phyloP scores from a whole-genome alignment of 2,113 vertebrate species.

The Deroptyus accipitrinus region DNA sequence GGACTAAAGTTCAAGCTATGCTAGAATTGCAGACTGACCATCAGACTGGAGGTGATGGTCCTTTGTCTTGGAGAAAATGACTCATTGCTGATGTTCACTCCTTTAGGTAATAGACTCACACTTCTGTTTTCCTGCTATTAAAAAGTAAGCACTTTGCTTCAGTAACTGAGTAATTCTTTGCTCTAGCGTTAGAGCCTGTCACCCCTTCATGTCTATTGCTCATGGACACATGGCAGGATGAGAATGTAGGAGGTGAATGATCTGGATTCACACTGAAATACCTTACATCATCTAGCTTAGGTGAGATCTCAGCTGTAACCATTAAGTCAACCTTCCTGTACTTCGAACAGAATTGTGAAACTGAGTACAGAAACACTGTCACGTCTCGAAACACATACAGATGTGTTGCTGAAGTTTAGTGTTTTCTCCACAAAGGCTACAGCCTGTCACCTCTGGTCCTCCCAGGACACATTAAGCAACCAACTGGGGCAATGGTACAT shows the following conservation, averaged over 20 bases:
- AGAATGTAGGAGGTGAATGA: rapidly evolving
- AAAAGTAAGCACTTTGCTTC: background rate
- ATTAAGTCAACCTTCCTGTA: background rate
- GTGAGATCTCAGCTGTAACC: background rate
- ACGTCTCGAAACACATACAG: background rate
- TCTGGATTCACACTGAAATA: background rate
- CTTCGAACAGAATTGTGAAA: background rate
- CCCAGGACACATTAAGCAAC: background rate
- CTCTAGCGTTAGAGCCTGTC: background rate
- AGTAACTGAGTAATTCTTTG: background rate
- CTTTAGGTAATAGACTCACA: background rate
- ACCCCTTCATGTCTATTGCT: background rate
- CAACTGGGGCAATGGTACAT: background rate
- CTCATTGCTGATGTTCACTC: rapidly evolving
- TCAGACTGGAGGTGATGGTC: background rate
- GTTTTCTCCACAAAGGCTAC: background rate
- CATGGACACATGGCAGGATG: background rate
- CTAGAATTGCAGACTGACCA: background rate
- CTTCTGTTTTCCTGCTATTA: background rate
- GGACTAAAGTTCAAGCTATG: background rate
- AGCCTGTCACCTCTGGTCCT: background rate
- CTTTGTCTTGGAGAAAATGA: background rate
- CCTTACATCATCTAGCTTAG: background rate
- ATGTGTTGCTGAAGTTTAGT: background rate
- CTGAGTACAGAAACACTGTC: background rate